These are phyloP conservation scores for Leptocoma aspasia DNA, from an alignment of 2,113 vertebrate species.

Conservation along the genomic window DNA sequence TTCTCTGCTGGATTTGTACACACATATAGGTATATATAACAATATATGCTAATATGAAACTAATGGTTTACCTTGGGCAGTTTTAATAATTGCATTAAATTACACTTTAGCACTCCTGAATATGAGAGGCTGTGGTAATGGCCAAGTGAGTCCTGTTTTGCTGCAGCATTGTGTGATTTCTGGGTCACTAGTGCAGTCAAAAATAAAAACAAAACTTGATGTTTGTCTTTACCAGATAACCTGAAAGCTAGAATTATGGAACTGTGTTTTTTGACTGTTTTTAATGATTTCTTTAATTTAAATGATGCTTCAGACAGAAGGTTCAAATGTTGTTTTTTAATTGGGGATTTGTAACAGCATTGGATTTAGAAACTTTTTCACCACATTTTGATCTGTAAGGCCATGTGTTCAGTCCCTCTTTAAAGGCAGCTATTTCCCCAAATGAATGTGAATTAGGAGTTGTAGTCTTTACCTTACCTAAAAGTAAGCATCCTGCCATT, in stretches of 20 bases:
- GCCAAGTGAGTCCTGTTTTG: not conserved
- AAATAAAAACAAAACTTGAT: not conserved
- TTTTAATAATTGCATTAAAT: not conserved
- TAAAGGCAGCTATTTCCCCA: not conserved
- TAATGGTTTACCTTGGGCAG: not conserved
- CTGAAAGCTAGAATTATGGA: not conserved
- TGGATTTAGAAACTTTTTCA: not conserved
- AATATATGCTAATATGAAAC: not conserved
- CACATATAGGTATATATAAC: not conserved
- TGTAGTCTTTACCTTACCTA: not conserved
- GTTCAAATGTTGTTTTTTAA: not conserved
- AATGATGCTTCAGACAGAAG: not conserved
- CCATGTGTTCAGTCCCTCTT: not conserved
- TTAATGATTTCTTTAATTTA: accelerated
- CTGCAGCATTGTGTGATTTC: not conserved
- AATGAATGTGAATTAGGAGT: not conserved
- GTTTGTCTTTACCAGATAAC: not conserved
- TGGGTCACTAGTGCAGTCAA: not conserved
- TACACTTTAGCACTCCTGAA: not conserved
- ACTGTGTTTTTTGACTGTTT: not conserved
- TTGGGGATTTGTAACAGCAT: not conserved
- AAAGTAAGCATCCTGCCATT: not conserved
- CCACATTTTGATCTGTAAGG: not conserved
- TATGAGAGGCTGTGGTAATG: not conserved
- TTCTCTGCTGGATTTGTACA: not conserved